Percentiles rank a stretch among this genome's conserved stretches.
Conservation (phyloP, 2,113 vertebrate genomes). For the Vulpes vulpes region DNA sequence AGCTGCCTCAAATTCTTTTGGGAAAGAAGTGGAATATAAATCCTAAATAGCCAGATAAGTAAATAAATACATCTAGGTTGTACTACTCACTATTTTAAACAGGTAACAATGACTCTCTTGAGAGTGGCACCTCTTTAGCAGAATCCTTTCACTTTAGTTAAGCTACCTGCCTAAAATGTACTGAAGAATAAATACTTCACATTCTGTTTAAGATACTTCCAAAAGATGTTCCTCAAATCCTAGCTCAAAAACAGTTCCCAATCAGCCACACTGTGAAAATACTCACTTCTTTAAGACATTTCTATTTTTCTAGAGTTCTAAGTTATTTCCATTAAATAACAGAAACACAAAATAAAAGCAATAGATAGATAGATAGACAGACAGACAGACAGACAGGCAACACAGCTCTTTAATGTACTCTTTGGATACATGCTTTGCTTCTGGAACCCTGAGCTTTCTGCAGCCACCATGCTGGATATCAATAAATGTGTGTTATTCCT, state of each 20-base stretch:
- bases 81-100: constrained; percentile 35
- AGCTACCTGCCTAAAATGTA: not conserved
- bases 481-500: not conserved
- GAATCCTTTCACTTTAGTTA: constrained; percentile 31
- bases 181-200: constrained; percentile 10
- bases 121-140: not conserved
- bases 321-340: constrained; percentile 48
- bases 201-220: not conserved
- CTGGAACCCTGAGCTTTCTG: not conserved
- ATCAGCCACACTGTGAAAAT: constrained; percentile 23
- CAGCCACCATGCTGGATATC: not conserved
- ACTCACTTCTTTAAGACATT: constrained; percentile 55
- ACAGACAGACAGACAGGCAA: too few species aligned
- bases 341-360: constrained; percentile 42
- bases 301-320: constrained; percentile 41
- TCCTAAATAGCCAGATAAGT: constrained; percentile 15
- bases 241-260: constrained; percentile 56
- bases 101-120: not conserved
- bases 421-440: not conserved
- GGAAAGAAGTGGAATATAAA: not conserved
- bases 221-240: constrained; percentile 32
- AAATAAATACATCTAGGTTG: not conserved
- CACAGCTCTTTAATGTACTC: constrained; percentile 19
- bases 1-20: not conserved
- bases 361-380: not conserved